These are phyloP conservation scores for Polypedilum vanderplanki DNA, from an alignment of 1,140 invertebrate species.

Conservation along the genomic window DNA sequence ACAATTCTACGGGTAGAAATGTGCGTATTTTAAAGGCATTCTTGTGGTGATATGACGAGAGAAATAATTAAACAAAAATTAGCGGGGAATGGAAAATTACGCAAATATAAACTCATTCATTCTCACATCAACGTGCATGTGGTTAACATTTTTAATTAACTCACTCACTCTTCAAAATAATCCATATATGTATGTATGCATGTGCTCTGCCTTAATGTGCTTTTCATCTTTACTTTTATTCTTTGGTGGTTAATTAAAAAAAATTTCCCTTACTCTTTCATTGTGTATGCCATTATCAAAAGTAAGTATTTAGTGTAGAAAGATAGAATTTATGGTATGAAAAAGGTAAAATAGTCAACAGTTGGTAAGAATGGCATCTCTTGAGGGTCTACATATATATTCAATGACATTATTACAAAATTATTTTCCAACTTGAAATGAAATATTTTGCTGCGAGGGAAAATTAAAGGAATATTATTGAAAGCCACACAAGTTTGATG, in stretches of 20 bases:
- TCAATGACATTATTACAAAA: conserved; percentile 26
- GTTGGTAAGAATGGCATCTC: conserved; percentile 7
- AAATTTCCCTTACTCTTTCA: neutral
- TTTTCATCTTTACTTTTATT: neutral
- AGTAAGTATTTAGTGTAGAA: neutral
- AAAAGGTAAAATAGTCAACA: conserved; percentile 17
- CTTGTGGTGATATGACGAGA: neutral
- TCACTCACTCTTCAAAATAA: neutral
- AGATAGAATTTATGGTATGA: neutral
- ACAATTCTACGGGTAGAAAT: neutral
- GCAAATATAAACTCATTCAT: neutral
- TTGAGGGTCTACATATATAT: neutral
- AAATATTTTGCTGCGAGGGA: conserved; percentile 10
- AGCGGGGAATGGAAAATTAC: conserved; percentile 14
- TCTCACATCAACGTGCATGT: neutral
- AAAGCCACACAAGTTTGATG: conserved; percentile 16
- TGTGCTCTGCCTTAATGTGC: neutral
- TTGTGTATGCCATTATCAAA: neutral
- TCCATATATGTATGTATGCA: neutral
- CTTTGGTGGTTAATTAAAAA: conserved; percentile 17
- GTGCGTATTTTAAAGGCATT: neutral
- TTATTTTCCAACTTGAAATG: conserved; percentile 21
- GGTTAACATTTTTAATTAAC: conserved; percentile 26
- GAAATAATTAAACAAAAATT: conserved; percentile 24
- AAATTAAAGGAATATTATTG: neutral